Evolutionary conservation across 2,797 vertebrate species (phyloP).

Genomic region (Rhabdomys pumilio): DNA sequence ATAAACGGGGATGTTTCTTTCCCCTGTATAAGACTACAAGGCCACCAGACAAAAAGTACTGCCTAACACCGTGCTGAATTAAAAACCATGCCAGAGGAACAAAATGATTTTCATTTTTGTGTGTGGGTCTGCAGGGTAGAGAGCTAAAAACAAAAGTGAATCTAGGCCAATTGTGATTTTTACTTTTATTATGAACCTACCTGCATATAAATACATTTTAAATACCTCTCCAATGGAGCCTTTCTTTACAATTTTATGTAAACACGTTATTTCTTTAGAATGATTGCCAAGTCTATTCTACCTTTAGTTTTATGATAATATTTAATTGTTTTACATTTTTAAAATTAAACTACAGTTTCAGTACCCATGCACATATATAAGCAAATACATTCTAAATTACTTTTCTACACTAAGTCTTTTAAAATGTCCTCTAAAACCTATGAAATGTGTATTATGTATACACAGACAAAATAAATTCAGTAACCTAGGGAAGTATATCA

Average conservation of each 20-base stretch:
- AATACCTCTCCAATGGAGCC: not conserved
- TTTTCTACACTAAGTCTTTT: not conserved
- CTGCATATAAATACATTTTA: conserved; percentile 8
- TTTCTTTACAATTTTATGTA: not conserved
- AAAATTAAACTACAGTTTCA: not conserved
- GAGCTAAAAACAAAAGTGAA: not conserved
- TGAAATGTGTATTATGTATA: not conserved
- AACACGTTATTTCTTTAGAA: not conserved
- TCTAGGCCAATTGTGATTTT: not conserved
- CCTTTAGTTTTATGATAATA: not conserved
- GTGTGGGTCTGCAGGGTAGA: not conserved
- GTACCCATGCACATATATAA: not conserved
- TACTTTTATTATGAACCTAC: not conserved
- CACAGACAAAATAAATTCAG: not conserved
- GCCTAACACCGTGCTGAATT: not conserved
- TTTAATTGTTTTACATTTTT: not conserved
- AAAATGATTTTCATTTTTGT: not conserved
- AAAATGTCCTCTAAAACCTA: conserved; percentile 25
- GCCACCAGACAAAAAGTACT: not conserved
- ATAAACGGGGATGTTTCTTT: not conserved
- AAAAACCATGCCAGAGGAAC: not conserved
- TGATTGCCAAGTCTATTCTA: not conserved
- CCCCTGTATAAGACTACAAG: not conserved
- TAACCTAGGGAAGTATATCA: not conserved
- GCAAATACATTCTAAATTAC: not conserved